A percentile compares a stretch with the other conserved stretches of the same genome.
phyloP scores from a whole-genome alignment of 2,113 vertebrate genomes.

The Orcinus orca region DNA sequence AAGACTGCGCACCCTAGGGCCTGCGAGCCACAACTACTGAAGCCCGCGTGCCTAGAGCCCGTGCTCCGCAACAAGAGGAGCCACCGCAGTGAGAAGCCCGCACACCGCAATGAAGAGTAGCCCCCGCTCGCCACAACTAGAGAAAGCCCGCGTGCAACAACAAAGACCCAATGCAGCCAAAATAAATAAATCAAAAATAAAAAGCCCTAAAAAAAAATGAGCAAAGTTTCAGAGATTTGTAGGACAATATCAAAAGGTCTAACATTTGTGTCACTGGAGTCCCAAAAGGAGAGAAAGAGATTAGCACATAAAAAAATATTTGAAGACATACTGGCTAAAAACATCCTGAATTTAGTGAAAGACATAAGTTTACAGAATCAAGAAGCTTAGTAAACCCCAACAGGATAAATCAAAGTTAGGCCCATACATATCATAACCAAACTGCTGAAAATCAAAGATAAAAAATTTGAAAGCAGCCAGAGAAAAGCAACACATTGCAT shows the following conservation, averaged over 20 bases:
- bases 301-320: background rate
- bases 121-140: too few relatives aligned
- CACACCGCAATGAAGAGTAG: fast-evolving
- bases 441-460: background rate
- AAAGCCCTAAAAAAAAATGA: background rate
- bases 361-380: background rate
- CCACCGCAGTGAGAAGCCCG: too few relatives aligned
- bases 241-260: background rate
- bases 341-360: background rate
- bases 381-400: background rate
- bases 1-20: too few relatives aligned
- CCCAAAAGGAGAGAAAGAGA: background rate
- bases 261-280: background rate
- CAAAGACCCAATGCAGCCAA: too few relatives aligned
- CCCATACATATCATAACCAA: background rate
- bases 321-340: background rate
- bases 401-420: background rate
- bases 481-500: background rate
- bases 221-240: background rate
- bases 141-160: too few relatives aligned
- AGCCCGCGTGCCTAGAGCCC: too few relatives aligned
- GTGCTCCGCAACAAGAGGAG: too few relatives aligned
- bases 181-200: too few relatives aligned
- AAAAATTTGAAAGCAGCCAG: background rate
- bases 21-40: too few relatives aligned